These are phyloP conservation scores for Melanophora roralis DNA, from an alignment of 2,888 invertebrate genomes.

Conservation along the genomic window DNA sequence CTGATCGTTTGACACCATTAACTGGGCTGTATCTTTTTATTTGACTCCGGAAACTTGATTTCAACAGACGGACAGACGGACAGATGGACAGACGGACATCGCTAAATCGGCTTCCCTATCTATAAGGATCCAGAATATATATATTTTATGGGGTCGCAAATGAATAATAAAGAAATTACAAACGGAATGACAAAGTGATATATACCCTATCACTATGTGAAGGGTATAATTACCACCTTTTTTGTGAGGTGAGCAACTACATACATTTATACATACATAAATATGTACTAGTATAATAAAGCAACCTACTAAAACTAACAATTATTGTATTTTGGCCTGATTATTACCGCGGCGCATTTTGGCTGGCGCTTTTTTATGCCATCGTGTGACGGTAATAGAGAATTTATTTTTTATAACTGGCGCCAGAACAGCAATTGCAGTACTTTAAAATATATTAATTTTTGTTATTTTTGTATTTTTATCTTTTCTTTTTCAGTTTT, in stretches of 20 bases:
- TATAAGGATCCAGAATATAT: too few relatives aligned
- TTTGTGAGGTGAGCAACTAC: background rate
- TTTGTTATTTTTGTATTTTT: background rate
- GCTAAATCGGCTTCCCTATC: too few relatives aligned
- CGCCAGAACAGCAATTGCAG: constrained; percentile 57
- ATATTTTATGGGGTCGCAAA: too few relatives aligned
- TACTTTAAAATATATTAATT: constrained; percentile 10
- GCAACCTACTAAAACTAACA: constrained; percentile 32
- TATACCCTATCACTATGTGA: too few relatives aligned
- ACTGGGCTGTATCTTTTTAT: too few relatives aligned
- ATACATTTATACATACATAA: too few relatives aligned
- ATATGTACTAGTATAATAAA: background rate
- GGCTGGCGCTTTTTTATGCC: constrained; percentile 38
- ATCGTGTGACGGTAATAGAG: constrained; percentile 53
- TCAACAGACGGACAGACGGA: too few relatives aligned
- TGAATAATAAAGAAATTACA: too few relatives aligned
- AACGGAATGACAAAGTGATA: too few relatives aligned
- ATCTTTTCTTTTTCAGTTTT: constrained; percentile 4
- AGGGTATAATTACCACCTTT: constrained; percentile 19
- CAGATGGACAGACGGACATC: too few relatives aligned
- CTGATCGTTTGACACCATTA: too few relatives aligned
- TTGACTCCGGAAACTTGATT: too few relatives aligned
- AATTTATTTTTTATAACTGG: constrained; percentile 62
- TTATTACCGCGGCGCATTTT: constrained; percentile 53
- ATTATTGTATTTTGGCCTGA: constrained; percentile 55